phyloP scores from a whole-genome alignment of 2,797 vertebrate species.

The Malacoraja senta region DNA sequence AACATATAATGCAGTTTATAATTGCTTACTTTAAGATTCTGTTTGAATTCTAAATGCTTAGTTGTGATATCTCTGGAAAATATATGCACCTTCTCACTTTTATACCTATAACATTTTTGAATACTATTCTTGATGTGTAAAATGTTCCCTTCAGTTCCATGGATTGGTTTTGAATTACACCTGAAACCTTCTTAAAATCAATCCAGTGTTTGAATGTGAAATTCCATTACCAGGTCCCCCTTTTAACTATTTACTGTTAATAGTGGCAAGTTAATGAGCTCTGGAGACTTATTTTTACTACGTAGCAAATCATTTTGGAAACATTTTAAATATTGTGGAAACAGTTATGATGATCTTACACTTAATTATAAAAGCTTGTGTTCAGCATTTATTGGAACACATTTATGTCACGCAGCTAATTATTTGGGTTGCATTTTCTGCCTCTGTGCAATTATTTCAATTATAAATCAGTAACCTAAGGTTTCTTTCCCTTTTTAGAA shows the following conservation, averaged over 20 bases:
- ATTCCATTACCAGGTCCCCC: background rate
- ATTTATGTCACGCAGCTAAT: background rate
- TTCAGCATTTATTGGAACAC: background rate
- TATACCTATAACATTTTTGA: no score
- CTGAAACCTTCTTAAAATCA: background rate
- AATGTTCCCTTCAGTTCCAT: background rate
- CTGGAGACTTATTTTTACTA: background rate
- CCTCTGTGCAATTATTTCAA: no score
- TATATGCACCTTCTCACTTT: no score
- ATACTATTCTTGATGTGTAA: background rate
- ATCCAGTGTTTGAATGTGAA: background rate
- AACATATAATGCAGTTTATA: background rate
- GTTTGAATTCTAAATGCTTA: background rate
- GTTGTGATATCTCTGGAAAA: no score
- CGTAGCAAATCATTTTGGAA: background rate
- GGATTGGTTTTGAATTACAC: background rate
- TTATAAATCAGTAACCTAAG: no score
- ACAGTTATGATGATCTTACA: background rate
- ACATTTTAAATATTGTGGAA: background rate
- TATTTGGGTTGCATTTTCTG: background rate
- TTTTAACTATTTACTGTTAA: background rate
- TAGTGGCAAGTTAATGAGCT: background rate
- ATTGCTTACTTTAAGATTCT: background rate
- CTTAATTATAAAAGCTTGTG: background rate
- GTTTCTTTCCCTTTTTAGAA: background rate